Conservation (phyloP, 2,888 invertebrate species). For the Euspilapteryx auroguttella region DNA sequence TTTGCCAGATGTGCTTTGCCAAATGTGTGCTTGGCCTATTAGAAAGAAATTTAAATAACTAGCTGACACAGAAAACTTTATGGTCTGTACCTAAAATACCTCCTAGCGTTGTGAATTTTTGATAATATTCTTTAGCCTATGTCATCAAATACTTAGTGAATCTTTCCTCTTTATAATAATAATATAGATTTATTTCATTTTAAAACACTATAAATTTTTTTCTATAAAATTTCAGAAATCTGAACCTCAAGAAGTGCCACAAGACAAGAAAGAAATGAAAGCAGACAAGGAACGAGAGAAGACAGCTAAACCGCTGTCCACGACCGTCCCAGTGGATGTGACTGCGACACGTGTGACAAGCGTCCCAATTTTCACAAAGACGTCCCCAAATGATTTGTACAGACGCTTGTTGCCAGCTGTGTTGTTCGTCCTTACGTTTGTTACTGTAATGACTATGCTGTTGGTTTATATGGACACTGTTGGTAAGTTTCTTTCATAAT, state of each 20-base stretch:
- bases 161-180: too few species aligned
- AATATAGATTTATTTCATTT: conserved; percentile 11
- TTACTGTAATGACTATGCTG: conserved; percentile 77
- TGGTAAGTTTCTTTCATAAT: conserved; percentile 66
- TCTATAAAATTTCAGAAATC: background rate
- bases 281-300: conserved; percentile 8
- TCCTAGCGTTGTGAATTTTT: too few species aligned
- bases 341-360: conserved; percentile 15
- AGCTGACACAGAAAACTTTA: too few species aligned
- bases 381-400: conserved; percentile 42
- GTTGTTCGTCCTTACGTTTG: conserved; percentile 76
- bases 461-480: conserved; percentile 81
- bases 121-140: too few species aligned
- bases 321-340: conserved; percentile 8
- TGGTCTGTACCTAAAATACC: too few species aligned
- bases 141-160: too few species aligned
- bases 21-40: too few species aligned
- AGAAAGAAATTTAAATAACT: too few species aligned
- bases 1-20: too few species aligned
- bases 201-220: background rate
- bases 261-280: conserved; percentile 3
- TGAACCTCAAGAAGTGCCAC: conserved; percentile 6
- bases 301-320: conserved; percentile 13
- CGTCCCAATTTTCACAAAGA: conserved; percentile 32
- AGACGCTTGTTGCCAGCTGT: conserved; percentile 67